phyloP scores from a whole-genome alignment of 2,888 invertebrate genomes.

The Steinernema carpocapsae region DNA sequence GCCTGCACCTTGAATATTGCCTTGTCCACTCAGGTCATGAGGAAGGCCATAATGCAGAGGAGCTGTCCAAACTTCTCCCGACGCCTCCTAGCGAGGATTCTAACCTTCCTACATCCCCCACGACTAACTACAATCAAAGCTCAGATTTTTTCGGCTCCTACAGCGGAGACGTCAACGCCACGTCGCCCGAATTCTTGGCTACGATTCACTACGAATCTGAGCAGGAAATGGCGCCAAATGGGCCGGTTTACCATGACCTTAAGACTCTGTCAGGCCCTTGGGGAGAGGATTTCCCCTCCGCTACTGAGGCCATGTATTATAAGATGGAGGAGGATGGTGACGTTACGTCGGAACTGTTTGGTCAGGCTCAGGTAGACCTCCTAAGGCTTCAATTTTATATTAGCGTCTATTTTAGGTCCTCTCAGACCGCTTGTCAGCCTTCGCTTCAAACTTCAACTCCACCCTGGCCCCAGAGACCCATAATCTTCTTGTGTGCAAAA shows the following conservation, averaged over 20 bases:
- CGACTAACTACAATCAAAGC: too few species aligned
- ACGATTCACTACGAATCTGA: not conserved
- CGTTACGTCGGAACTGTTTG: not conserved
- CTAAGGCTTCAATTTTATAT: not conserved
- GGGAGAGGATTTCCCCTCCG: not conserved
- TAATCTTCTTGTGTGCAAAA: not conserved
- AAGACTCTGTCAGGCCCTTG: not conserved
- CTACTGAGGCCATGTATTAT: not conserved
- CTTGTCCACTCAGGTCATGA: slow-evolving; percentile 17
- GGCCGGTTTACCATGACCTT: slow-evolving; percentile 8
- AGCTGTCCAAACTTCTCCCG: too few species aligned
- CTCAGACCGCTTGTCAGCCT: not conserved
- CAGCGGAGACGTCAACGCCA: too few species aligned
- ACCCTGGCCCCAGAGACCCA: not conserved
- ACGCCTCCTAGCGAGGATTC: too few species aligned
- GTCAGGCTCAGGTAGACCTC: not conserved
- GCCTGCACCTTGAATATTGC: slow-evolving; percentile 5
- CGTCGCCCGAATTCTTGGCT: not conserved
- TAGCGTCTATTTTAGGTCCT: not conserved
- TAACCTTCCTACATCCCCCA: too few species aligned
- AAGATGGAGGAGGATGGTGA: not conserved
- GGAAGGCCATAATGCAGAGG: not conserved
- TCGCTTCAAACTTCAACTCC: not conserved
- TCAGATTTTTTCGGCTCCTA: too few species aligned
- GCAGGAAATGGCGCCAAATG: not conserved